Percentiles rank a stretch among this genome's conserved stretches.
Conservation (phyloP, 1,140 invertebrate genomes). For the Bombus superbus region DNA sequence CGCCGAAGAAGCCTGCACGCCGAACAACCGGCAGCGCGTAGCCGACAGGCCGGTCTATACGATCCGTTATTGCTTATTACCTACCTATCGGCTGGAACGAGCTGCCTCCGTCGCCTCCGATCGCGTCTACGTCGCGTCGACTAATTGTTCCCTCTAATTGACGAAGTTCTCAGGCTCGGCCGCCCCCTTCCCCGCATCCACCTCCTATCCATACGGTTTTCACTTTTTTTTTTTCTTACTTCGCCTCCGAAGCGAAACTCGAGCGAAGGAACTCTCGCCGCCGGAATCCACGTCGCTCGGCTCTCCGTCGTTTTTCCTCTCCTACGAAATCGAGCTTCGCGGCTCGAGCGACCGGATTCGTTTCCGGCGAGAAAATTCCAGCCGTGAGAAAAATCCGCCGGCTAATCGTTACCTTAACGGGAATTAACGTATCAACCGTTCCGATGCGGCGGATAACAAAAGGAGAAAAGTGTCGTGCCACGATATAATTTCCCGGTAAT, state of each 20-base stretch:
- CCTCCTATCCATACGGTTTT: background rate
- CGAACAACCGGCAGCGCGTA: background rate
- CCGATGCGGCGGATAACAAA: conserved; percentile 11
- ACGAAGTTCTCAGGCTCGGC: conserved; percentile 78
- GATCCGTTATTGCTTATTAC: conserved; percentile 73
- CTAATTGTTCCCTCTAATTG: conserved; percentile 80
- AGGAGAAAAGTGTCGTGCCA: conserved; percentile 44
- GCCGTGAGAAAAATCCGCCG: conserved; percentile 1
- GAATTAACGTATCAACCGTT: conserved; percentile 28
- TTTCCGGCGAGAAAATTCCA: conserved; percentile 1
- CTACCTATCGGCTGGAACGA: conserved; percentile 55
- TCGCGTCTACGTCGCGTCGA: conserved; percentile 50
- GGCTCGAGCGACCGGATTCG: background rate
- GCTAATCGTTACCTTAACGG: background rate
- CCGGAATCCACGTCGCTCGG: background rate
- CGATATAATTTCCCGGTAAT: conserved; percentile 43
- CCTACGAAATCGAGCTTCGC: too few relatives aligned
- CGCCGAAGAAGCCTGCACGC: background rate
- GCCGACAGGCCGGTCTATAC: conserved; percentile 33
- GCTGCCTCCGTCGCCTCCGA: conserved; percentile 47
- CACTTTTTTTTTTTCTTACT: conserved; percentile 26
- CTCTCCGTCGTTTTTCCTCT: background rate
- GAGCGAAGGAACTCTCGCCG: background rate
- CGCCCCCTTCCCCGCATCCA: conserved; percentile 30
- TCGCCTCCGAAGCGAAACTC: background rate